Percentiles rank a stretch among this genome's conserved stretches.
Conservation (phyloP, 2,113 vertebrate genomes). For the Heterocephalus glaber region DNA sequence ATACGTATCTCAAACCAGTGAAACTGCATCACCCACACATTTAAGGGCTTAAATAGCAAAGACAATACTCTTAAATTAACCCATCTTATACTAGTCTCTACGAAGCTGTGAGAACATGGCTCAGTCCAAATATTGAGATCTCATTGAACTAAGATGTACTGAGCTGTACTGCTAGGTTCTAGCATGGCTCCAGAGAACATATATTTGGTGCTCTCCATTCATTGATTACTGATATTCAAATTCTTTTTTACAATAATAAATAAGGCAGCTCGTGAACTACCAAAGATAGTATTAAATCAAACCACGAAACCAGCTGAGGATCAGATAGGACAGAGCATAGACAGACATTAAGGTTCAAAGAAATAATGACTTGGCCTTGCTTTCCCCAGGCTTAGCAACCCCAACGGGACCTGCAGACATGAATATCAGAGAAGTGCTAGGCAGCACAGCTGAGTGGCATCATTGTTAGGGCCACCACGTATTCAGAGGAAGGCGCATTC, state of each 20-base stretch:
- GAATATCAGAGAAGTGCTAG: background rate
- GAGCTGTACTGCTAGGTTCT: too few species aligned
- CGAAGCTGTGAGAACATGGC: background rate
- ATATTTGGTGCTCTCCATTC: background rate
- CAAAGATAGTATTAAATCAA: background rate
- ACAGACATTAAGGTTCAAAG: background rate
- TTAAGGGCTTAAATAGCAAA: background rate
- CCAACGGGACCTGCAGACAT: accelerated
- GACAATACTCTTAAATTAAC: background rate
- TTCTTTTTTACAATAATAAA: background rate
- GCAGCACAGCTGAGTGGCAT: too few species aligned
- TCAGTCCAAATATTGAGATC: background rate
- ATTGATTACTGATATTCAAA: background rate
- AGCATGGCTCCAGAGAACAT: background rate
- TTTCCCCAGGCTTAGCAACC: background rate
- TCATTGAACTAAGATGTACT: background rate
- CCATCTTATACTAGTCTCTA: background rate
- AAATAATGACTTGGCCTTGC: background rate
- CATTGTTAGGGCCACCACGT: accelerated
- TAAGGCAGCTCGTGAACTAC: background rate
- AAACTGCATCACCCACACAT: background rate
- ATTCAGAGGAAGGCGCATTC: background rate
- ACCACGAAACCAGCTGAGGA: background rate
- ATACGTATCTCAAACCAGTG: background rate
- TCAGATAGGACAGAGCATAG: background rate